Conservation (phyloP, 2,888 invertebrate species). For the Aphodius granarius region DNA sequence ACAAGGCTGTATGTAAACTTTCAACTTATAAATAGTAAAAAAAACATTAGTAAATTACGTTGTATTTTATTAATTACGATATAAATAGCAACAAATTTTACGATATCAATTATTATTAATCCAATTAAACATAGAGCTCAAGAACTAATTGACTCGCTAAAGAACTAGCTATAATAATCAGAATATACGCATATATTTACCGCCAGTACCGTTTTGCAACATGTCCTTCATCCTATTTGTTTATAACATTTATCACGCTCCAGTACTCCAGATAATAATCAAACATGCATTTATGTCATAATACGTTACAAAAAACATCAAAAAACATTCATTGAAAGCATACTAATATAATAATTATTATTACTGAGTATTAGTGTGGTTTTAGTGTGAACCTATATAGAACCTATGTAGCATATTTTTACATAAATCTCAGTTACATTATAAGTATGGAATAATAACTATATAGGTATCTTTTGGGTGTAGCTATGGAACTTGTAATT, state of each 20-base stretch:
- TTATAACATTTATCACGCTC: not conserved
- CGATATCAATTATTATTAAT: not conserved
- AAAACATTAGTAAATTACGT: not conserved
- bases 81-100: not conserved
- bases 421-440: not conserved
- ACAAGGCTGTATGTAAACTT: no score
- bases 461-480: not conserved
- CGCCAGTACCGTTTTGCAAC: not conserved
- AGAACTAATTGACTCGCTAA: not conserved
- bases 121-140: not conserved
- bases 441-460: no score
- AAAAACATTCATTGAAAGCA: not conserved
- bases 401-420: not conserved
- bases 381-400: no score
- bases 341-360: not conserved
- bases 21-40: no score
- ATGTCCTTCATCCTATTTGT: not conserved
- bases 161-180: not conserved
- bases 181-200: not conserved
- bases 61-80: no score
- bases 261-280: not conserved
- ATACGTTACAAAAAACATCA: not conserved
- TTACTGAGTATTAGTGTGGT: no score
- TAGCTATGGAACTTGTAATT: not conserved
- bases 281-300: not conserved